phyloP scores from a whole-genome alignment of 2,797 vertebrate species.

The Liasis olivaceus region DNA sequence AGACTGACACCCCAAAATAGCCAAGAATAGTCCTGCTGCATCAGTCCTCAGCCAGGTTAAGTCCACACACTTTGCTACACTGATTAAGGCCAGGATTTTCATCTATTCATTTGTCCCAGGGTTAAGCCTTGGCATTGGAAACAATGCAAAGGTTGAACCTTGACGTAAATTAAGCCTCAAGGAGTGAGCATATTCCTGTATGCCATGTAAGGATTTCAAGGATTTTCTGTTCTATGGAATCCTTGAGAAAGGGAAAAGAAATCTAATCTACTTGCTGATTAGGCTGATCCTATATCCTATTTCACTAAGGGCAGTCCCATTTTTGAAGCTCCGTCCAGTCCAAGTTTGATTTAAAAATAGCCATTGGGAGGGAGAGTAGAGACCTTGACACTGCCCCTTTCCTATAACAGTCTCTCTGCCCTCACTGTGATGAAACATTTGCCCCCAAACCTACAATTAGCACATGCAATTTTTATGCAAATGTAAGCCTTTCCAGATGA shows the following conservation, averaged over 20 bases:
- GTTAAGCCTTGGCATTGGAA: not conserved
- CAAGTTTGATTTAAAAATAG: not conserved
- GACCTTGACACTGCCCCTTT: not conserved
- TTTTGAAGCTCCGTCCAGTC: not conserved
- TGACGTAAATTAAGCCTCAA: no score
- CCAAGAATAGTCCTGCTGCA: not conserved
- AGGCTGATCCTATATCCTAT: not conserved
- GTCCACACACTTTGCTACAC: not conserved
- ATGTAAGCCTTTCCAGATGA: not conserved
- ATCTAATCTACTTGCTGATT: not conserved
- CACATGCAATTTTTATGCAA: not conserved
- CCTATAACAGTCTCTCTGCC: not conserved
- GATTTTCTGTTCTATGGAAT: not conserved
- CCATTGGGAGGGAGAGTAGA: not conserved
- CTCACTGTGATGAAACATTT: no score
- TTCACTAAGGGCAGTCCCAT: not conserved
- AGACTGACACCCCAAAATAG: not conserved
- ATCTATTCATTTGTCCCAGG: no score
- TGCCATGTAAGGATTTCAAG: not conserved
- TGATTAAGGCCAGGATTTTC: not conserved
- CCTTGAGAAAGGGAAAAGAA: no score
- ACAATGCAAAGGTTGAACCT: not conserved
- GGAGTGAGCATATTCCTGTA: not conserved
- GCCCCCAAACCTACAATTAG: not conserved
- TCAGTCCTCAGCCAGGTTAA: no score